These are phyloP conservation scores for Sisyra terminalis DNA, from an alignment of 2,888 invertebrate genomes.

Conservation along the genomic window DNA sequence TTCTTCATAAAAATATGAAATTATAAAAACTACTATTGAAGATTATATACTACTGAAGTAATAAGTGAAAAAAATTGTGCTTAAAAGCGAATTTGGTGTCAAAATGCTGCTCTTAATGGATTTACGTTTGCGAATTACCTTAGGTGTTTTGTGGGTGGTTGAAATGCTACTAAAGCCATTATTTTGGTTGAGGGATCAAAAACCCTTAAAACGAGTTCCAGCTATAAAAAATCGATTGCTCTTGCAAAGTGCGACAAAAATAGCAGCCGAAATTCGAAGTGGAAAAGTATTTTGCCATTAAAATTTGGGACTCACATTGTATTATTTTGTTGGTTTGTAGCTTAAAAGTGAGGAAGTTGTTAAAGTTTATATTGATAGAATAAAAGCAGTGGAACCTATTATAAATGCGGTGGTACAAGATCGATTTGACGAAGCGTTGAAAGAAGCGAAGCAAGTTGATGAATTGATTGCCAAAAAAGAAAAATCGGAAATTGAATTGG, in stretches of 20 bases:
- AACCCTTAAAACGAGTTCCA: slow-evolving; percentile 20
- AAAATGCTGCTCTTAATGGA: no score
- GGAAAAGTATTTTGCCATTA: slow-evolving; percentile 39
- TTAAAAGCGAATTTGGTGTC: no score
- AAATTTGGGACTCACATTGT: not conserved
- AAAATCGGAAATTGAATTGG: not conserved
- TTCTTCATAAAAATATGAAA: no score
- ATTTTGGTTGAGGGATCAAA: not conserved
- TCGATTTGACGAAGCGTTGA: slow-evolving; percentile 41
- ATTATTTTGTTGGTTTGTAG: slow-evolving; percentile 23
- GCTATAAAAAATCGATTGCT: slow-evolving; percentile 47
- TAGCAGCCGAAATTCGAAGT: slow-evolving; percentile 48
- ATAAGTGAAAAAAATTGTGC: no score
- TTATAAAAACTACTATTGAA: no score
- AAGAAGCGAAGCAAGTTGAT: slow-evolving; percentile 45
- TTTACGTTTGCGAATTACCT: no score
- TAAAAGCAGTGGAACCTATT: slow-evolving; percentile 43
- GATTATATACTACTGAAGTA: no score
- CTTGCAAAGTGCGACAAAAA: slow-evolving; percentile 43
- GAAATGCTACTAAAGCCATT: not conserved
- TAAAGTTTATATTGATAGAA: slow-evolving; percentile 41
- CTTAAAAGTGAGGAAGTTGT: slow-evolving; percentile 41
- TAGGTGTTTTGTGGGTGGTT: no score
- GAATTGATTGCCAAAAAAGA: not conserved
- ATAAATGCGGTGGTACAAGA: slow-evolving; percentile 57